These are phyloP conservation scores for Orchesella cincta DNA, from an alignment of 1,140 invertebrate species.

Conservation along the genomic window DNA sequence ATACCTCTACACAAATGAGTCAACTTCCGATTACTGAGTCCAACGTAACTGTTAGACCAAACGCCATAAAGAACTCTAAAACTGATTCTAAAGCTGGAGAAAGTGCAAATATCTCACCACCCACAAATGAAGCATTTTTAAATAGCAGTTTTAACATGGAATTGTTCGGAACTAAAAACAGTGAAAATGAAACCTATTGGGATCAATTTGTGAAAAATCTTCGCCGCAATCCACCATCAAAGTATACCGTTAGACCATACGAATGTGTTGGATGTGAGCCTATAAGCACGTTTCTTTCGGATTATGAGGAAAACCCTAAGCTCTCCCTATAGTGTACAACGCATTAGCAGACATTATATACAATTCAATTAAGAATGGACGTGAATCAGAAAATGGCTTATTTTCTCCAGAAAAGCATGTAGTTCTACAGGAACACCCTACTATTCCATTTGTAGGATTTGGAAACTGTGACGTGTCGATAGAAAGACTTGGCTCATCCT, in stretches of 20 bases:
- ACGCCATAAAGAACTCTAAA: too few species aligned
- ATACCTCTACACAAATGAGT: too few species aligned
- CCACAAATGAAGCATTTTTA: too few species aligned
- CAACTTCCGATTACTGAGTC: too few species aligned
- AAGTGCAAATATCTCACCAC: too few species aligned
- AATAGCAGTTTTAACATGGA: too few species aligned
- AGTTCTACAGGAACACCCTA: not conserved
- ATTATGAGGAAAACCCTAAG: not conserved
- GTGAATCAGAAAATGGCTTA: not conserved
- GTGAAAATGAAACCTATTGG: too few species aligned
- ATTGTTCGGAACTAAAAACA: too few species aligned
- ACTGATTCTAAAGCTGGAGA: too few species aligned
- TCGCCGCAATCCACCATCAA: not conserved
- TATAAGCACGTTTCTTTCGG: not conserved
- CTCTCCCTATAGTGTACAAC: not conserved
- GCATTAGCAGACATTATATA: not conserved
- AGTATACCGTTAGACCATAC: not conserved
- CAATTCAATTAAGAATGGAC: too few species aligned
- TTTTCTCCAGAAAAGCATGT: not conserved
- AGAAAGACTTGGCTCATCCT: not conserved
- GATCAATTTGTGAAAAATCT: too few species aligned
- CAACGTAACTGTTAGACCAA: too few species aligned
- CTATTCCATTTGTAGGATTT: constrained; percentile 36
- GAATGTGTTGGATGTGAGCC: constrained; percentile 6
- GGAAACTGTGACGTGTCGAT: constrained; percentile 34